Base-by-base conservation (phyloP, 2,113 vertebrate genomes). In the Excalfactoria chinensis region DNA sequence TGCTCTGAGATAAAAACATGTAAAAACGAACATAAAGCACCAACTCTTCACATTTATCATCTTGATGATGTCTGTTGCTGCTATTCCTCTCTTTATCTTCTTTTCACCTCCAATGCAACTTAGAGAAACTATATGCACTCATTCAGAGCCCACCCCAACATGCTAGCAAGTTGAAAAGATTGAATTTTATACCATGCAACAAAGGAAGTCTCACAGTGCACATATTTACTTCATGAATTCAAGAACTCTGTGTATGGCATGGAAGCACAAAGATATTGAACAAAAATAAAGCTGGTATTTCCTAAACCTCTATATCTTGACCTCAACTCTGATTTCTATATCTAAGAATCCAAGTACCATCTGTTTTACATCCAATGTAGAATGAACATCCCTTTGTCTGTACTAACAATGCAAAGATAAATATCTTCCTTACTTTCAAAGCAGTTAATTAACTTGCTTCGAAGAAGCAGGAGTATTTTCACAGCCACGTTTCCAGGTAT, bases 191-290 rank as follows among this genome's bases (percentile, higher is more conserved):
- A 25, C 49, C 41, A 8, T 78, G 23, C 44, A 67, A 12, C 51
- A 82, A 76, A 62, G 71, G 60, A 91, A 79, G 14, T 69, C 66
- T 3, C 40, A 30, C 49, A 1, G 0, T 44, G 21, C 6, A 41
- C 0, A 0, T 76, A 26, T 28, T 68, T 84, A 53, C 4, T 6
- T 5, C 21, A 2, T 34, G 10, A 87, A 58, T 68, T 40, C 34
- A 35, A 74, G 22, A 84, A 60, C 53, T 69, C 6, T 73, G 3
- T 2, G 2, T 1, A 0, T 68, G 15, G 14, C 51, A 34, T n/a
- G 32, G 49, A 89, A 66, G 76, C 41, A 35, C 4, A 0, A 41
- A 40, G 7, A 32, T 35, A 20, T 16, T 60, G 17, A 48, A 46
- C 35, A 83, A 59, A 73, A 84, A 34, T 25, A 40, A 37, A 82